phyloP scores from a whole-genome alignment of 1,140 invertebrate species.

The Whitmania pigra region DNA sequence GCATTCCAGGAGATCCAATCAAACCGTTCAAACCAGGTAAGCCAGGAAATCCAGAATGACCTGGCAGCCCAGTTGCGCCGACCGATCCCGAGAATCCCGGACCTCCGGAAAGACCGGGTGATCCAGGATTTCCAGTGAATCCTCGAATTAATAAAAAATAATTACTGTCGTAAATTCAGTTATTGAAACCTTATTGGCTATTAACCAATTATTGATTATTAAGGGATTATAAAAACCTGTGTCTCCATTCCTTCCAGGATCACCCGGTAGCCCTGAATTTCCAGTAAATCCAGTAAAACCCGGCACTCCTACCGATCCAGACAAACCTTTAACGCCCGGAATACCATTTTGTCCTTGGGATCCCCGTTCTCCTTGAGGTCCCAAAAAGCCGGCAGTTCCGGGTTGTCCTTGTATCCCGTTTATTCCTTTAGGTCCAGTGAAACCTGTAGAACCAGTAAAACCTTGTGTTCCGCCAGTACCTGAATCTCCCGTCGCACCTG shows the following conservation, averaged over 20 bases:
- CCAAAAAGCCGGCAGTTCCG: not conserved
- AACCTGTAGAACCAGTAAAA: conserved; percentile 23
- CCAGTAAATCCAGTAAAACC: conserved; percentile 14
- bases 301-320: conserved; percentile 18
- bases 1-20: not conserved
- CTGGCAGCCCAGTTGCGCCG: not conserved
- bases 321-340: conserved; percentile 28
- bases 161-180: not conserved
- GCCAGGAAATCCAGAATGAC: not conserved
- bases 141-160: not conserved
- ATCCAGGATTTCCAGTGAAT: conserved; percentile 14
- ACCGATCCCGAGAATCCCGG: not conserved
- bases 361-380: conserved; percentile 14
- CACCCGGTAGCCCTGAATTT: not conserved
- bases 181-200: not conserved
- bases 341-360: conserved; percentile 21
- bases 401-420: not conserved
- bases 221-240: not conserved
- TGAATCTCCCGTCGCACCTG: conserved; percentile 20
- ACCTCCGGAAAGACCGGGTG: conserved; percentile 16
- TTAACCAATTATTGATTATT: not conserved
- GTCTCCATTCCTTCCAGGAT: not conserved
- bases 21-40: not conserved
- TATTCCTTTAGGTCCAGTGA: conserved; percentile 2
- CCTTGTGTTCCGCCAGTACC: conserved; percentile 25